phyloP scores from a whole-genome alignment of 2,113 vertebrate genomes.

The Delphinus delphis region DNA sequence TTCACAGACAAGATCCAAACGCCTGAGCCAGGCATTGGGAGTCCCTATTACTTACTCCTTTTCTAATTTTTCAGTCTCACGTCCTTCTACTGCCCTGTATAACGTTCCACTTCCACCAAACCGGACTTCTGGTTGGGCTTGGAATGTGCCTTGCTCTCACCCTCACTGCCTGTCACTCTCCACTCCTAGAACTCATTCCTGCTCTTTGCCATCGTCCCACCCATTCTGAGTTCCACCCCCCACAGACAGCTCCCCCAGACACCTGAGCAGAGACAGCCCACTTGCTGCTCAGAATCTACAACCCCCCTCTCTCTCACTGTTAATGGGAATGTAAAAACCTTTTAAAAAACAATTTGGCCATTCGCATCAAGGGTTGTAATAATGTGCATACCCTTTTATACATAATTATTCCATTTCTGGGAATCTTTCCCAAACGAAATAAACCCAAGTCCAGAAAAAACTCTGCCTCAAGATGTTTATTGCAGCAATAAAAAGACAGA shows the following conservation, averaged over 20 bases:
- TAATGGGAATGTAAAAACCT: not conserved
- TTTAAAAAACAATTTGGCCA: slow-evolving; percentile 3
- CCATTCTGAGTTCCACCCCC: not conserved
- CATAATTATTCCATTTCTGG: slow-evolving; percentile 59
- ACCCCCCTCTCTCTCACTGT: not conserved
- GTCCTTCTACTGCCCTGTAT: not conserved
- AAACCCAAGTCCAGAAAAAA: not conserved
- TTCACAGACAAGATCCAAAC: not conserved
- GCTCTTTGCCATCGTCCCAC: not conserved
- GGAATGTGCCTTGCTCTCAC: not conserved
- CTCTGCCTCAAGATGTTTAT: not conserved
- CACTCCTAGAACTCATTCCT: not conserved
- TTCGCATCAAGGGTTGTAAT: not conserved
- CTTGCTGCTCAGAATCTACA: not conserved
- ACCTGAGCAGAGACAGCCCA: not conserved
- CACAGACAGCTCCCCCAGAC: not conserved
- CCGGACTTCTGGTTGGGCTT: accelerated
- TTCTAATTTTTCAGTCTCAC: not conserved
- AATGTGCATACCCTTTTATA: not conserved
- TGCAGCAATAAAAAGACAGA: not conserved
- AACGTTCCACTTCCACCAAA: not conserved
- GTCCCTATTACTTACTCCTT: not conserved
- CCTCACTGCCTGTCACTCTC: too few species aligned
- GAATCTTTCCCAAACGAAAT: slow-evolving; percentile 15
- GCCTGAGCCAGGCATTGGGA: not conserved